Evolutionary conservation across 2,113 vertebrate species (phyloP).

Genomic region (Ailurus styani): DNA sequence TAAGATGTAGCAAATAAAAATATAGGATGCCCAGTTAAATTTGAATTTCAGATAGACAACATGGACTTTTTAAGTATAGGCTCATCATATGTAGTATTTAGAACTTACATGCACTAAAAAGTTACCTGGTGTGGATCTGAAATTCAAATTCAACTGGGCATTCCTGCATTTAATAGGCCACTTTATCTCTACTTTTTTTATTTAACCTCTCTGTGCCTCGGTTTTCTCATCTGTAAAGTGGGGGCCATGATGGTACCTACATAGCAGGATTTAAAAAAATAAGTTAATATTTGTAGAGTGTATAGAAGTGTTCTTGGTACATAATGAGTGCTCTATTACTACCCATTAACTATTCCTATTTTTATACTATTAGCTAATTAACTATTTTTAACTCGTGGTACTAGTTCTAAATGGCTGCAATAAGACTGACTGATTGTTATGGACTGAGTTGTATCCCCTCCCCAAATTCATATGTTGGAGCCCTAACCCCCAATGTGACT

Average conservation of each 20-base stretch:
- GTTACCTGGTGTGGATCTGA: not conserved
- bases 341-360: not conserved
- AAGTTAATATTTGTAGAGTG: not conserved
- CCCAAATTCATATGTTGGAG: not conserved
- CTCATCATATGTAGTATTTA: not conserved
- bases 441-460: not conserved
- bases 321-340: not conserved
- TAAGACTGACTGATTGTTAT: not conserved
- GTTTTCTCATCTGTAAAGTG: not conserved
- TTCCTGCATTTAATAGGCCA: not conserved
- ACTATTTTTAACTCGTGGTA: not conserved
- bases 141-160: not conserved
- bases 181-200: not conserved
- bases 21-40: not conserved
- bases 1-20: not conserved
- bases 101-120: not conserved
- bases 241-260: not conserved
- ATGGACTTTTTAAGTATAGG: not conserved
- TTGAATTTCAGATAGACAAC: conserved; percentile 18
- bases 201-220: not conserved
- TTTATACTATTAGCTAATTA: not conserved
- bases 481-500: not conserved
- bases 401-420: not conserved
- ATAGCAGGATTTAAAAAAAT: not conserved
- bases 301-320: not conserved